Conservation (phyloP, 2,113 vertebrate species). For the Rhinoderma darwinii region DNA sequence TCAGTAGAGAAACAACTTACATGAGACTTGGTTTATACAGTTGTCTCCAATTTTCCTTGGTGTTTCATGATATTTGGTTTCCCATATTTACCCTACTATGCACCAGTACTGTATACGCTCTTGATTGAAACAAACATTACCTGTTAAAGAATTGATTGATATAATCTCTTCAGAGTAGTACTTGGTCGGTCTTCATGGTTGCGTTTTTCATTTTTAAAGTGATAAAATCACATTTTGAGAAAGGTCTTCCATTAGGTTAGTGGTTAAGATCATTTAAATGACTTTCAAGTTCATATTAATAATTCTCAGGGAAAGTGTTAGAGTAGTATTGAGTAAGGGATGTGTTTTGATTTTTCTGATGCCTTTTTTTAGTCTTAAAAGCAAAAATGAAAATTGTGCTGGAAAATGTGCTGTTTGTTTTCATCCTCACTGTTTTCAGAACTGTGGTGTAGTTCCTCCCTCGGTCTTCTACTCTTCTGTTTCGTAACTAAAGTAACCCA, state of each 20-base stretch:
- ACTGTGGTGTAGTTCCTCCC: too few species aligned
- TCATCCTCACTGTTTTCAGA: too few species aligned
- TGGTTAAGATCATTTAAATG: too few species aligned
- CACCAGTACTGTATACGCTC: background rate
- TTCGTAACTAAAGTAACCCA: too few species aligned
- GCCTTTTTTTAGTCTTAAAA: background rate
- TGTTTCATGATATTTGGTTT: background rate
- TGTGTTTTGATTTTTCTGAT: background rate
- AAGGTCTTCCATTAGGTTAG: too few species aligned
- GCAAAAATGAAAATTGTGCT: too few species aligned
- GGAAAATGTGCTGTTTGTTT: too few species aligned
- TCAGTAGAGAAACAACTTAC: slow-evolving; percentile 8
- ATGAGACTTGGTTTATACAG: background rate
- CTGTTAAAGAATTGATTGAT: background rate
- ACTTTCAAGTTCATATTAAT: background rate
- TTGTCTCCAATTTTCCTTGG: background rate
- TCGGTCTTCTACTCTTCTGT: too few species aligned
- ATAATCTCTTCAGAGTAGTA: background rate
- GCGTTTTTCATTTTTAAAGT: too few species aligned
- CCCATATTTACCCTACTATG: background rate
- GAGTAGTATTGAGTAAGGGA: background rate
- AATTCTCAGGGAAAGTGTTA: background rate
- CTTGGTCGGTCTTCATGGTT: background rate
- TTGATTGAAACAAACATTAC: background rate
- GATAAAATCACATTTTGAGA: too few species aligned